Evolutionary conservation across 1,140 invertebrate genomes (phyloP).

Genomic region (Platyscapa corneri): DNA sequence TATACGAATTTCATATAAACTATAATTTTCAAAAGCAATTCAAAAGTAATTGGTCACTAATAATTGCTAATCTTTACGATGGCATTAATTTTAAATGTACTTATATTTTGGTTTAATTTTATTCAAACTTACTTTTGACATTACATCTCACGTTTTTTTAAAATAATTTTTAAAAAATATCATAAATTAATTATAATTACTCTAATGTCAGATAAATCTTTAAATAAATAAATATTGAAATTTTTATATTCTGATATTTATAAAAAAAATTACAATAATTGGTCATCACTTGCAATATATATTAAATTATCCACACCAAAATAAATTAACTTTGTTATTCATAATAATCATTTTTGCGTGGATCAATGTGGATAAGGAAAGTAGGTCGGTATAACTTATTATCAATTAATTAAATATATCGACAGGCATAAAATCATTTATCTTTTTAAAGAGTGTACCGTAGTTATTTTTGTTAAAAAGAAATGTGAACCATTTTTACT

Average conservation of each 20-base stretch:
- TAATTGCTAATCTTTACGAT: not conserved
- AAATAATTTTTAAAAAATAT: not conserved
- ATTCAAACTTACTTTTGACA: not conserved
- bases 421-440: not conserved
- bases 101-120: not conserved
- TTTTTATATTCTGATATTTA: not conserved
- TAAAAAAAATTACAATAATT: too few species aligned
- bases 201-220: not conserved
- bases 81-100: not conserved
- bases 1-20: too few species aligned
- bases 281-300: too few species aligned
- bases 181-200: not conserved
- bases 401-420: not conserved
- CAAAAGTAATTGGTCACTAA: not conserved
- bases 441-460: not conserved
- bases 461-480: not conserved
- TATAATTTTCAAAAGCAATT: too few species aligned
- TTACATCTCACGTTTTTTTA: not conserved
- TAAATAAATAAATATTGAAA: not conserved
- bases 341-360: not conserved
- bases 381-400: conserved; percentile 1
- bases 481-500: too few species aligned
- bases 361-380: not conserved
- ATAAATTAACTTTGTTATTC: conserved; percentile 7
- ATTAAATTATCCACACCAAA: too few species aligned